These are phyloP conservation scores for Apis cerana DNA, from an alignment of 1,140 invertebrate species.

Conservation along the genomic window DNA sequence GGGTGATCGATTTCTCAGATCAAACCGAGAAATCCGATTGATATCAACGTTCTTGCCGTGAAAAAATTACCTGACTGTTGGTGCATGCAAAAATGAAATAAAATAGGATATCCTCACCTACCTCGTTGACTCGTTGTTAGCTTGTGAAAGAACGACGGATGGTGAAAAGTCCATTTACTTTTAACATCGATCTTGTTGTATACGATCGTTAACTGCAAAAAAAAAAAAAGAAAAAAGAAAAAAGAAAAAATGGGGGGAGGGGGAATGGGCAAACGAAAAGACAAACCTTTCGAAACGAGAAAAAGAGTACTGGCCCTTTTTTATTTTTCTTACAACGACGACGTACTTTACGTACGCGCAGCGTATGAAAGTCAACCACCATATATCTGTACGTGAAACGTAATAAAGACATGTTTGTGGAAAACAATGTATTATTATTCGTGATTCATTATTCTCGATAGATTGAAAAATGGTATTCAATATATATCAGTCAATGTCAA, in stretches of 20 bases:
- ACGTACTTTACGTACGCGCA: slow-evolving; percentile 61
- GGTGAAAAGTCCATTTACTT: slow-evolving; percentile 7
- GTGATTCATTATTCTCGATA: background rate
- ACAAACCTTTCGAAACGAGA: slow-evolving; percentile 11
- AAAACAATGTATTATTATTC: background rate
- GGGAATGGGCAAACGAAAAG: background rate
- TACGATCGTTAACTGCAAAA: slow-evolving; percentile 18
- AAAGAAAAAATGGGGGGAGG: no score
- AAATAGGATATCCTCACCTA: slow-evolving; percentile 43
- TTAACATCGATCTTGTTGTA: slow-evolving; percentile 43
- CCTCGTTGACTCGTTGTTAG: slow-evolving; percentile 44
- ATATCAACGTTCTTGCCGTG: background rate
- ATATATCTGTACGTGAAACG: slow-evolving; percentile 64
- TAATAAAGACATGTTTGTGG: slow-evolving; percentile 66
- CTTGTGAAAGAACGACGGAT: slow-evolving; percentile 17
- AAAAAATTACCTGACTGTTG: slow-evolving; percentile 26
- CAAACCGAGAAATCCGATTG: background rate
- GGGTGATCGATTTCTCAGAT: background rate
- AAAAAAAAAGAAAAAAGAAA: background rate
- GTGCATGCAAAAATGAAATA: background rate
- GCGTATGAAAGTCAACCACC: slow-evolving; percentile 62
- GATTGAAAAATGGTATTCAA: no score
- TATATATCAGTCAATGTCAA: no score
- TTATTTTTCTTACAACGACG: slow-evolving; percentile 68
- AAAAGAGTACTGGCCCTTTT: slow-evolving; percentile 57